Evolutionary conservation across 2,113 vertebrate genomes (phyloP).

Genomic region (Tetraodon nigroviridis): DNA sequence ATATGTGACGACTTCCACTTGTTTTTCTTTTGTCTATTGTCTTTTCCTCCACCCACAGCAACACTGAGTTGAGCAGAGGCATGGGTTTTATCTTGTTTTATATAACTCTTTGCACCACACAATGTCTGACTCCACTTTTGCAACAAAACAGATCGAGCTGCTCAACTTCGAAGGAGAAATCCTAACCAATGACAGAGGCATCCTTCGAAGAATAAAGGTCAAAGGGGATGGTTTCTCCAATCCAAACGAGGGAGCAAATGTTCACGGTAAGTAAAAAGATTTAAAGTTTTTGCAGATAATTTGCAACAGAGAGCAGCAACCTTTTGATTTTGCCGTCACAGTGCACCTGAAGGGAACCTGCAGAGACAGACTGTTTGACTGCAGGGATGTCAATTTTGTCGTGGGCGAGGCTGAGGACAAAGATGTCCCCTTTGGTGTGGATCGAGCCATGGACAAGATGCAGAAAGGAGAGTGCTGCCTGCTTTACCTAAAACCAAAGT

Average conservation of each 20-base stretch:
- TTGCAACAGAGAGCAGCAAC: not conserved
- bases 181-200: conserved; percentile 87
- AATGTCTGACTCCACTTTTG: conserved; percentile 8
- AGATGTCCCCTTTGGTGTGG: conserved; percentile 88
- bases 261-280: conserved; percentile 76
- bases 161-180: conserved; percentile 89
- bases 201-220: conserved; percentile 87
- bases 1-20: conserved; percentile 18
- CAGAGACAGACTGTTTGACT: conserved; percentile 79
- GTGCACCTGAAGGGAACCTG: conserved; percentile 87
- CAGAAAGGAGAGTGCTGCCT: conserved; percentile 90
- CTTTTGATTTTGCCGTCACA: conserved; percentile 47
- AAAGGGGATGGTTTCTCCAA: conserved; percentile 90
- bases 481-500: conserved; percentile 85
- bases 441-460: conserved; percentile 95
- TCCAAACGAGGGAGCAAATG: conserved; percentile 87
- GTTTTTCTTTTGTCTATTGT: conserved; percentile 22
- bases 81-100: conserved; percentile 14
- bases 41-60: conserved; percentile 21
- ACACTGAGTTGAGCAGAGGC: conserved; percentile 1
- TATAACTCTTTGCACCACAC: not conserved
- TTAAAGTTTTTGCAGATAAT: not conserved
- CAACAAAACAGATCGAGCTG: conserved; percentile 82
- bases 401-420: conserved; percentile 90
- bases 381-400: conserved; percentile 81